Conservation (phyloP, 2,797 vertebrate species). For the Anabacerthia variegaticeps region DNA sequence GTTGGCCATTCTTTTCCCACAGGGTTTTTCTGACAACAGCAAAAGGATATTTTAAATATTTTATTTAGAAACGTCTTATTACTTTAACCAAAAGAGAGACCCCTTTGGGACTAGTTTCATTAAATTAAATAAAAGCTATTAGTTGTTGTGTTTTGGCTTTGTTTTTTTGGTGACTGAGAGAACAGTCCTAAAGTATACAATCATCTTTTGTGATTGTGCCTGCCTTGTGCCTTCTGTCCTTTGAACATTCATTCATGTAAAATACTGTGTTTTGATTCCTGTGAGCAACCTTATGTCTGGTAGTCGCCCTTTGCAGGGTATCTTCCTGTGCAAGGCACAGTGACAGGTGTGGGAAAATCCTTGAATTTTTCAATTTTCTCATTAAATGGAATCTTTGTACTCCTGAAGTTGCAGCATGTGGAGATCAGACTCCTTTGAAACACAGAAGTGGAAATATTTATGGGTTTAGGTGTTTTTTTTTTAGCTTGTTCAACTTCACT, state of each 20-base stretch:
- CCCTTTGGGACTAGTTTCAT: not conserved
- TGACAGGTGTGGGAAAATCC: not conserved
- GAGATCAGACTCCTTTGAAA: not conserved
- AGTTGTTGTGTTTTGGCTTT: not conserved
- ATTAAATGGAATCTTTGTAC: not conserved
- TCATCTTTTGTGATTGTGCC: not conserved
- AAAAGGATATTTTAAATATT: not conserved
- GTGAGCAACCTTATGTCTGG: not conserved
- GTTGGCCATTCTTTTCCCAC: not conserved
- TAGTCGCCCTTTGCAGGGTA: not conserved
- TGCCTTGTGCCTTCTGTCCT: not conserved
- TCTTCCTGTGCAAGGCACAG: not conserved
- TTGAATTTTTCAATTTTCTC: not conserved
- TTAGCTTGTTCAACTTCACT: not conserved
- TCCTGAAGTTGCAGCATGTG: not conserved
- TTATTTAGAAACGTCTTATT: not conserved
- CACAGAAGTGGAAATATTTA: not conserved
- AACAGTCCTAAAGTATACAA: not conserved
- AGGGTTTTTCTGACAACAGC: not conserved
- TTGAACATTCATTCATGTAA: not conserved
- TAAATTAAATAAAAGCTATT: not conserved
- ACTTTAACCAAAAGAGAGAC: not conserved
- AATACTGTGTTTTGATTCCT: not conserved
- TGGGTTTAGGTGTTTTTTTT: fast-evolving
- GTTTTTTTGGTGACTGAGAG: not conserved